Base-by-base conservation (phyloP, 1,140 invertebrate species). In the Heliconius hermathena region DNA sequence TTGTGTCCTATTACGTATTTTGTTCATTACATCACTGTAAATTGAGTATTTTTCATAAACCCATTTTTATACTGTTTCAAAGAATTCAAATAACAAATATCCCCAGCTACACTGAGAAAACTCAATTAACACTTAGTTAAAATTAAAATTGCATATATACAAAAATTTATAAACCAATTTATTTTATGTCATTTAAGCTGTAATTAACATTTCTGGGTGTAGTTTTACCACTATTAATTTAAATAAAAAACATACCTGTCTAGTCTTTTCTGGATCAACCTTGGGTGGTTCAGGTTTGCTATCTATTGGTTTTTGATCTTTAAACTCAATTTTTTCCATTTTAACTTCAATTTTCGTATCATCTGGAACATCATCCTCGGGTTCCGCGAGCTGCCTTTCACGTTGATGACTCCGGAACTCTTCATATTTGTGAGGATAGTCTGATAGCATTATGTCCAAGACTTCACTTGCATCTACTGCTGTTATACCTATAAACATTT, bases 401-500 rank as follows among this genome's bases (percentile, higher is more conserved):
- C 98, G 95, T 88, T 98, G 96, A 86, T 98, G 96, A 85, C 97
- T 96, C 46, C 97, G 96, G 92, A 98, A 99, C 87, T 99, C 98
- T 95, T 99, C 98, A 90, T 99, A 99, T 90, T 99, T 99, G 72
- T 98, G 97, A 33, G 98, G 98, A 94, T 99, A 99, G 93, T 99
- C 99, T 73, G 97, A 97, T 82, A 97, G 97, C 98, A 99, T 99
- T 49, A 99, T 97, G 88, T 99, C 99, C 82, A 99, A 94, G 33
- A 99, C 98, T 92, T 99, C 98, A 41, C 97, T 97, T 85, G 97
- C 98, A 83, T 97, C 97, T 8, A 99, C 96, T 6, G 98, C 98
- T 20, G 98, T 99, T 78, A 99, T 95, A 87, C 98, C 98, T 96
- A 75, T 5, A 52, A 22, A 52, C 60, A 16, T 46, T 46, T 46